Evolutionary conservation across 2,797 vertebrate species (phyloP).

Genomic region (Cyprinella venusta): DNA sequence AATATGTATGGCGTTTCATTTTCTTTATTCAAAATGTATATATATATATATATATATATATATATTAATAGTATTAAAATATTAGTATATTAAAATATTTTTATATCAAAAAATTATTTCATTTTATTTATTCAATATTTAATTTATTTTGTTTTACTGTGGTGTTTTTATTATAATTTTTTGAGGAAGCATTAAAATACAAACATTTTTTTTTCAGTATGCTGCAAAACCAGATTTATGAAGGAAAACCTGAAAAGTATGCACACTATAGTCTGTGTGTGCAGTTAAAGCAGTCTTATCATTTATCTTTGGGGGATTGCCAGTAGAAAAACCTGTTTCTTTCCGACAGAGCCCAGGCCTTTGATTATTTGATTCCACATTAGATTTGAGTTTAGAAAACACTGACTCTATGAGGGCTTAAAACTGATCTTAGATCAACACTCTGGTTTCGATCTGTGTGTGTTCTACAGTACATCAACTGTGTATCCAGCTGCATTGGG

Average conservation of each 20-base stretch:
- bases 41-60: no score
- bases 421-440: constrained; percentile 1
- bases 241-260: background rate
- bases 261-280: background rate
- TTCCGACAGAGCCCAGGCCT: background rate
- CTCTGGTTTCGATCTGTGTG: background rate
- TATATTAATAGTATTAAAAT: no score
- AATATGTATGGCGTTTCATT: no score
- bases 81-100: no score
- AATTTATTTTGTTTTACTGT: no score
- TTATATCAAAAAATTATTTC: no score
- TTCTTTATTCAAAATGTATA: no score
- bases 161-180: background rate
- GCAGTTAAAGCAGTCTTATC: constrained; percentile 13
- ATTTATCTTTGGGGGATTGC: background rate
- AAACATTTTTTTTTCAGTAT: background rate
- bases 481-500: background rate
- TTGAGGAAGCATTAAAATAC: background rate
- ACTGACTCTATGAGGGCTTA: background rate
- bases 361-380: background rate
- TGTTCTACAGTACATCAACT: background rate
- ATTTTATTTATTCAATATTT: no score
- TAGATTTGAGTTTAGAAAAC: constrained; percentile 3
- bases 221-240: background rate
- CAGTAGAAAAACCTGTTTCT: constrained; percentile 15